phyloP scores from a whole-genome alignment of 2,113 vertebrate genomes.

The Tachuris rubrigastra region DNA sequence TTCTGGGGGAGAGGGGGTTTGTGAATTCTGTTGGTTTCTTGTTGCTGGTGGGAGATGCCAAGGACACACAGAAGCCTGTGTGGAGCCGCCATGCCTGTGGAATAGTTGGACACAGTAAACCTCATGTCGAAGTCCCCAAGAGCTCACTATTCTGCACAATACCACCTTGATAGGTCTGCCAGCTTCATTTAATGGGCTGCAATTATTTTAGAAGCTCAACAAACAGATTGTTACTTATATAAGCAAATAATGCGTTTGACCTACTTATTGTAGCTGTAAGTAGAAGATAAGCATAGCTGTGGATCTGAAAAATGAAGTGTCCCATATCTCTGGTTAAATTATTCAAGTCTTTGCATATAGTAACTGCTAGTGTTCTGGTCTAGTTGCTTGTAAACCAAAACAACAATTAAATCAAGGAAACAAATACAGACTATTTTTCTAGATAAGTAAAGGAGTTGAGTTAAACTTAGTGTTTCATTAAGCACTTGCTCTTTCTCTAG shows the following conservation, averaged over 20 bases:
- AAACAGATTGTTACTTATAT: slow-evolving; percentile 23
- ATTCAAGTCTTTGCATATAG: neutral
- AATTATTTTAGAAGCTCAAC: neutral
- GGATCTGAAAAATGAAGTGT: neutral
- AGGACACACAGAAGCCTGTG: neutral
- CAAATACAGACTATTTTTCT: neutral
- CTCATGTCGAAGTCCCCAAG: neutral
- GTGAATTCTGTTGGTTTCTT: slow-evolving; percentile 1
- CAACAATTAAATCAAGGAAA: neutral
- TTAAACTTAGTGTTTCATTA: neutral
- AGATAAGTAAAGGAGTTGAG: neutral
- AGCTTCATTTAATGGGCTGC: neutral
- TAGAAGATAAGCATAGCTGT: neutral
- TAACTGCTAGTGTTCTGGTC: neutral
- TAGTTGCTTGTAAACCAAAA: neutral
- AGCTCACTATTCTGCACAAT: neutral
- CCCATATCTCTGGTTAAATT: neutral
- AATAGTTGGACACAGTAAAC: neutral
- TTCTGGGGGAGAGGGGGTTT: neutral
- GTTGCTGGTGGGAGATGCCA: neutral
- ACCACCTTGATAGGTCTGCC: neutral
- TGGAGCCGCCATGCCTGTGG: neutral
- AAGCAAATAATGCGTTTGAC: slow-evolving; percentile 32
- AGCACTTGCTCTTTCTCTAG: neutral
- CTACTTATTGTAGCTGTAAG: slow-evolving; percentile 12